Conservation (phyloP, 2,797 vertebrate species). For the Gorsachius magnificus region DNA sequence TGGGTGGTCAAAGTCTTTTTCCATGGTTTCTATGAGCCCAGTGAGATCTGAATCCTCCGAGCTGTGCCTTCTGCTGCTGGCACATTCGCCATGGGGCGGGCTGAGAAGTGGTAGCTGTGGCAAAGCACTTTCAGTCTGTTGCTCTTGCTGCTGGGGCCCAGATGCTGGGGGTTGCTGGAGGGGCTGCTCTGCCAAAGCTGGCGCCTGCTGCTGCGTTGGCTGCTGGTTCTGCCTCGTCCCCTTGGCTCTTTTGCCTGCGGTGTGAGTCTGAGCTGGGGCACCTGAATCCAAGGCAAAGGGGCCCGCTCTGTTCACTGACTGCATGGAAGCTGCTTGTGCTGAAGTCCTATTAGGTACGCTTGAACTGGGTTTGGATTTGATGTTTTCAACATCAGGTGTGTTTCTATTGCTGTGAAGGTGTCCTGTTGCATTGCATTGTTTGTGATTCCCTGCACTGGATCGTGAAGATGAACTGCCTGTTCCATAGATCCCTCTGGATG, state of each 20-base stretch:
- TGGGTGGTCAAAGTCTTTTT: slow-evolving; percentile 93
- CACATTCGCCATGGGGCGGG: slow-evolving; percentile 65
- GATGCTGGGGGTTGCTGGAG: slow-evolving; percentile 57
- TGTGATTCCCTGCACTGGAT: slow-evolving; percentile 75
- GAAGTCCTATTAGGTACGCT: slow-evolving; percentile 78
- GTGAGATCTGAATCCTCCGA: slow-evolving; percentile 88
- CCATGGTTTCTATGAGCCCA: slow-evolving; percentile 92
- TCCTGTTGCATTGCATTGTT: slow-evolving; percentile 77
- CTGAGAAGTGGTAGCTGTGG: slow-evolving; percentile 61
- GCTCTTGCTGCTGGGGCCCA: slow-evolving; percentile 76
- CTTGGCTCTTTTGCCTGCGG: slow-evolving; percentile 80
- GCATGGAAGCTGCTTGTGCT: slow-evolving; percentile 79
- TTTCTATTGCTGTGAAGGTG: slow-evolving; percentile 79
- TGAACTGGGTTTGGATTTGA: slow-evolving; percentile 81
- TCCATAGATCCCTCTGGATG: slow-evolving; percentile 84
- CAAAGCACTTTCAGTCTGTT: slow-evolving; percentile 64
- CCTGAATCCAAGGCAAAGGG: slow-evolving; percentile 77
- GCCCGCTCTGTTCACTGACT: slow-evolving; percentile 73
- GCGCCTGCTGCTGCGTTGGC: slow-evolving; percentile 65
- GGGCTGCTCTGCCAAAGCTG: slow-evolving; percentile 78
- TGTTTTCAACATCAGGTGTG: slow-evolving; percentile 80
- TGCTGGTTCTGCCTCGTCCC: slow-evolving; percentile 80
- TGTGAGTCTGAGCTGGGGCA: slow-evolving; percentile 75
- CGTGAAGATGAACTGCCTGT: slow-evolving; percentile 80
- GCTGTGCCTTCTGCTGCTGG: slow-evolving; percentile 77